Evolutionary conservation across 2,797 vertebrate genomes (phyloP).

Genomic region (Periparus ater): DNA sequence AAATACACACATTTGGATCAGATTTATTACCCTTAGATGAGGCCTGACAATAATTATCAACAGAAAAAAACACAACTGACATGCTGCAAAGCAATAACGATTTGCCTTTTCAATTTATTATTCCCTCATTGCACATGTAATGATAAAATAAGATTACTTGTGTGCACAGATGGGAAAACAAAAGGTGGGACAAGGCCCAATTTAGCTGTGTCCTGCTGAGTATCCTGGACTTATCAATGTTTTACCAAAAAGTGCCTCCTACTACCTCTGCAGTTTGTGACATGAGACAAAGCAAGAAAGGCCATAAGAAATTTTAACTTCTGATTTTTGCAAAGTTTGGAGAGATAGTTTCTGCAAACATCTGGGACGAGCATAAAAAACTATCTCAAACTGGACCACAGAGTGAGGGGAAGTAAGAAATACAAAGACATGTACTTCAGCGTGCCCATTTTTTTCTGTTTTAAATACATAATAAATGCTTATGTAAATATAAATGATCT

Average conservation of each 20-base stretch:
- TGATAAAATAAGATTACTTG: background rate
- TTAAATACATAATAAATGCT: background rate
- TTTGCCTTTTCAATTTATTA: background rate
- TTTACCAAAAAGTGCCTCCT: background rate
- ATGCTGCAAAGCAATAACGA: background rate
- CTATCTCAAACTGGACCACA: background rate
- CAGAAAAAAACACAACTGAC: background rate
- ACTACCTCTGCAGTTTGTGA: background rate
- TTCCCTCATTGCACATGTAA: background rate
- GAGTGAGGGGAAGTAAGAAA: background rate
- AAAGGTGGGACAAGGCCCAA: background rate
- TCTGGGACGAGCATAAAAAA: background rate
- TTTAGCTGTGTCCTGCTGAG: background rate
- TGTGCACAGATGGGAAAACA: background rate
- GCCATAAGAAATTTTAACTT: background rate
- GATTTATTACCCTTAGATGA: background rate
- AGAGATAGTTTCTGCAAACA: background rate
- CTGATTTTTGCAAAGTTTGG: background rate
- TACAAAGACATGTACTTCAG: background rate
- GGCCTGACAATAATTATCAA: background rate
- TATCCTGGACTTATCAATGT: background rate
- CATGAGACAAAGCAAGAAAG: background rate
- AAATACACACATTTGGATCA: background rate
- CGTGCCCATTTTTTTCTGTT: background rate
- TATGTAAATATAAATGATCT: background rate